A percentile compares a stretch with the other conserved stretches of the same genome.
phyloP scores from a whole-genome alignment of 2,888 invertebrate genomes.

The Drosophila anceps region DNA sequence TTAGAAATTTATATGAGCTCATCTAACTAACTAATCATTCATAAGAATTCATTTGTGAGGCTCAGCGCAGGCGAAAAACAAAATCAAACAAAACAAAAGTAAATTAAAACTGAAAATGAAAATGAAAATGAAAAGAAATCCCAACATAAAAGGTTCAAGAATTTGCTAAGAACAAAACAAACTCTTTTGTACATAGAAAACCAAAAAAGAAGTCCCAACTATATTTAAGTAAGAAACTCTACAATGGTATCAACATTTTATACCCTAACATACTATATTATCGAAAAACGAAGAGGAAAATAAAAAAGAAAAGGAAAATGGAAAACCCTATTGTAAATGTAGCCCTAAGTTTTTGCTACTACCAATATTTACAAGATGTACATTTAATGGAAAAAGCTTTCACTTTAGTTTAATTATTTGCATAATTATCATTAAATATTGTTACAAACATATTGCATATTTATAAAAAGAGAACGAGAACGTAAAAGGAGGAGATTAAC shows the following conservation, averaged over 20 bases:
- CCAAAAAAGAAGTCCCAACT: conserved; percentile 51
- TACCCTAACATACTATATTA: conserved; percentile 51
- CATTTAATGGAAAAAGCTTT: conserved; percentile 78
- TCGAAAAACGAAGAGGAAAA: conserved; percentile 28
- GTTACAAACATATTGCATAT: conserved; percentile 78
- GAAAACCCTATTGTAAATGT: conserved; percentile 67
- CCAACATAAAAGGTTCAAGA: conserved; percentile 72
- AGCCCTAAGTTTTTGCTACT: conserved; percentile 79
- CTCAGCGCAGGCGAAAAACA: conserved; percentile 28
- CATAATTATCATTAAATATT: conserved; percentile 74
- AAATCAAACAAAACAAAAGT: conserved; percentile 21
- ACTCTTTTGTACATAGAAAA: conserved; percentile 63
- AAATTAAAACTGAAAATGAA: conserved; percentile 20
- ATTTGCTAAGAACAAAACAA: conserved; percentile 8
- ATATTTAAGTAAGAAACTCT: conserved; percentile 56
- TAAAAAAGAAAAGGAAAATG: conserved; percentile 17
- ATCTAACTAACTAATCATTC: conserved; percentile 8
- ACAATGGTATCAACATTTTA: conserved; percentile 67
- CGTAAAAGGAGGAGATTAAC: conserved; percentile 9
- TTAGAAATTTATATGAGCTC: not conserved
- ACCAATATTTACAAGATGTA: conserved; percentile 76
- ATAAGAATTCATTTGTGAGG: conserved; percentile 9
- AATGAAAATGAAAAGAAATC: conserved; percentile 27
- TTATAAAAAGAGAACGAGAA: conserved; percentile 55
- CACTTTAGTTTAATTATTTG: conserved; percentile 81